Percentiles rank a stretch among this genome's conserved stretches.
These are phyloP conservation scores for Oxygymnocypris stewartii DNA, from an alignment of 2,113 vertebrate genomes.

Conservation along the genomic window DNA sequence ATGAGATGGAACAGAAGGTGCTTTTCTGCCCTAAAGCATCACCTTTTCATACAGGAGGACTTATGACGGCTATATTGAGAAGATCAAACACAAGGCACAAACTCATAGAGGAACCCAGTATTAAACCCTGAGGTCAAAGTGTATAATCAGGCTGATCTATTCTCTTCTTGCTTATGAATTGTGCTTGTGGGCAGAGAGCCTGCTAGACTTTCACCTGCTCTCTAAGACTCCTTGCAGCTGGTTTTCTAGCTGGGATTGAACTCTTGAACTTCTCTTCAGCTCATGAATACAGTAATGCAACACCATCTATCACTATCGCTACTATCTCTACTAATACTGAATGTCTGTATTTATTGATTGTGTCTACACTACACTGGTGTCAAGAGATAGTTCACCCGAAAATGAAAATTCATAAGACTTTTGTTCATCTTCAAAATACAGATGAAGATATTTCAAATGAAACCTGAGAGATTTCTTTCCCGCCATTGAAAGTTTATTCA, in stretches of 20 bases:
- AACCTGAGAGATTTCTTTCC: neutral
- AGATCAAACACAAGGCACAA: slow-evolving; percentile 43
- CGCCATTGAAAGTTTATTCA: neutral
- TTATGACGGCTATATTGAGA: slow-evolving; percentile 46
- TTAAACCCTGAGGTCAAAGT: slow-evolving; percentile 46
- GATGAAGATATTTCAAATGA: neutral
- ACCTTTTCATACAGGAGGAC: slow-evolving; percentile 51
- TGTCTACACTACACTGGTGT: neutral
- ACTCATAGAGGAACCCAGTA: slow-evolving; percentile 33
- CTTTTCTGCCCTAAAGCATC: slow-evolving; percentile 37
- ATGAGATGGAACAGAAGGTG: slow-evolving; percentile 34
- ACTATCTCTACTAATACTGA: neutral
- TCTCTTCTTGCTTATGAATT: slow-evolving; percentile 45
- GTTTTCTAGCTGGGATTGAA: slow-evolving; percentile 50
- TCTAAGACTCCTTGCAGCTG: slow-evolving; percentile 58
- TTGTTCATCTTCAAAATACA: neutral
- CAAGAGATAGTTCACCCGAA: neutral
- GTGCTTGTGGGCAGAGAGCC: slow-evolving; percentile 47
- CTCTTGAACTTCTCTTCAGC: slow-evolving; percentile 13
- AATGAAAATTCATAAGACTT: neutral
- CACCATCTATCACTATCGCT: neutral
- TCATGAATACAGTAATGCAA: neutral
- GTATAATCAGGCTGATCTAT: slow-evolving; percentile 50
- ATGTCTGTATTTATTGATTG: neutral
- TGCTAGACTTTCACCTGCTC: slow-evolving; percentile 59